Conservation (phyloP, 2,113 vertebrate genomes). For the Tichodroma muraria region DNA sequence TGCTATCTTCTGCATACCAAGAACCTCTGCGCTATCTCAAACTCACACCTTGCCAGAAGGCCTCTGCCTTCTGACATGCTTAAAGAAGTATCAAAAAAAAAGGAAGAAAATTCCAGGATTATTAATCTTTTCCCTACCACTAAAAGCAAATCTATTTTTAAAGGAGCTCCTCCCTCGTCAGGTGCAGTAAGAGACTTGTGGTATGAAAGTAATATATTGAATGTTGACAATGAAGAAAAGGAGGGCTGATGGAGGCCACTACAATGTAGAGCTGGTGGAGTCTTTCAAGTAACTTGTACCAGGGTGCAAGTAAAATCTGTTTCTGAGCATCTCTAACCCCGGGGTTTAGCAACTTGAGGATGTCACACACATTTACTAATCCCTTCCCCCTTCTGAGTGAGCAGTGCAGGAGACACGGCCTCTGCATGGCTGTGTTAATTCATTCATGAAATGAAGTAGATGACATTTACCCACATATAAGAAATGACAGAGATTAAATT, state of each 20-base stretch:
- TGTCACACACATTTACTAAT: neutral
- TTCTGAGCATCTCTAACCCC: neutral
- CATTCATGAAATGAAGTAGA: slow-evolving; percentile 51
- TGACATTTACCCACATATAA: slow-evolving; percentile 50
- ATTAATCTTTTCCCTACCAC: neutral
- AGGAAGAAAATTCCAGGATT: neutral
- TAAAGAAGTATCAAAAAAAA: slow-evolving; percentile 20
- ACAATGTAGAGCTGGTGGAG: neutral
- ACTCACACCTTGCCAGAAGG: neutral
- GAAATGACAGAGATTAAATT: slow-evolving; percentile 49
- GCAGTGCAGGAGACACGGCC: neutral
- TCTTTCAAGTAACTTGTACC: neutral
- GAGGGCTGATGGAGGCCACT: neutral
- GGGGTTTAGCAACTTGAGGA: neutral
- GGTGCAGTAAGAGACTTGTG: neutral
- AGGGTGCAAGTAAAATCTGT: neutral
- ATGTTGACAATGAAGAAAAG: neutral
- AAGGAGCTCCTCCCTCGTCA: neutral
- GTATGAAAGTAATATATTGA: neutral
- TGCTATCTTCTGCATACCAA: neutral
- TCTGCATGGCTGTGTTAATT: slow-evolving; percentile 31
- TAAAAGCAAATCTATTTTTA: neutral
- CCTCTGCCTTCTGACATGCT: neutral
- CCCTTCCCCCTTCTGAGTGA: neutral
- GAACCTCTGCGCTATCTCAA: neutral